A percentile compares a stretch with the other conserved stretches of the same genome.
phyloP scores from a whole-genome alignment of 2,888 invertebrate genomes.

The Cremastinae sp. region DNA sequence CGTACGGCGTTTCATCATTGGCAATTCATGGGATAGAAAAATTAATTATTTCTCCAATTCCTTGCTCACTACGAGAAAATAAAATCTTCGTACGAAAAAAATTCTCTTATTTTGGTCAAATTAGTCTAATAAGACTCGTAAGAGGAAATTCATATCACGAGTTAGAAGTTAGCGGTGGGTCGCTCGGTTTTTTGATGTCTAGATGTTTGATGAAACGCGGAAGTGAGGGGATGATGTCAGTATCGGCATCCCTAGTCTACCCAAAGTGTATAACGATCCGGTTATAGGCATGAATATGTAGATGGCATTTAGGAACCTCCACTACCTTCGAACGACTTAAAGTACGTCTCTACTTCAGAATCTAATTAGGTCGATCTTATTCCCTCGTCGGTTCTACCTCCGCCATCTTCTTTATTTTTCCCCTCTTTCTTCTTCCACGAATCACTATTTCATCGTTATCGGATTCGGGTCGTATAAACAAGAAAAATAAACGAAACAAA shows the following conservation, averaged over 20 bases:
- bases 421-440: constrained; percentile 37
- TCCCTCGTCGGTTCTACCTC: constrained; percentile 22
- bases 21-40: too few species aligned
- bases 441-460: too few species aligned
- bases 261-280: constrained; percentile 60
- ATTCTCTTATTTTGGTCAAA: too few species aligned
- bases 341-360: constrained; percentile 60
- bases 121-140: too few species aligned
- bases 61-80: too few species aligned
- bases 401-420: constrained; percentile 16
- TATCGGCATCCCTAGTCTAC: constrained; percentile 33
- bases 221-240: constrained; percentile 3
- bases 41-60: too few species aligned
- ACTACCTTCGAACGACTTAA: constrained; percentile 60
- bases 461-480: too few species aligned
- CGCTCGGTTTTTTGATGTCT: neutral
- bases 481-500: too few species aligned
- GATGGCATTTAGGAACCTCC: constrained; percentile 69
- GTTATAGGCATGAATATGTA: constrained; percentile 74
- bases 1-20: too few species aligned
- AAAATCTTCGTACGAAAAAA: too few species aligned
- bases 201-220: constrained; percentile 24
- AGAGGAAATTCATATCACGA: too few species aligned
- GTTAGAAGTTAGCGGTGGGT: too few species aligned
- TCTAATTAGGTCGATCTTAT: constrained; percentile 62